Conservation (phyloP, 2,113 vertebrate species). For the Oryzias javanicus region DNA sequence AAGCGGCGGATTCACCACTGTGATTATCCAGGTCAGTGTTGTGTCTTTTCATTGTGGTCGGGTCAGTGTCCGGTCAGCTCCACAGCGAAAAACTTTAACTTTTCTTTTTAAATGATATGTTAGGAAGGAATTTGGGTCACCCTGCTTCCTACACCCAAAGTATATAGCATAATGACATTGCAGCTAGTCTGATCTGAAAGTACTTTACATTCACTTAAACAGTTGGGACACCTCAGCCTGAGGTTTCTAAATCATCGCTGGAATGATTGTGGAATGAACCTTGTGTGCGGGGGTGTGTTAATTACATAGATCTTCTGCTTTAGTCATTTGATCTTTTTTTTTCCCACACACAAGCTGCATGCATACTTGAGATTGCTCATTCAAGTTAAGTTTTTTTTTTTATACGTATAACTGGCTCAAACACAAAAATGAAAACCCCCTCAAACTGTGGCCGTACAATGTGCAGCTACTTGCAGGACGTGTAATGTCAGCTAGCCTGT, state of each 20-base stretch:
- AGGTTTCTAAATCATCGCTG: conserved; percentile 36
- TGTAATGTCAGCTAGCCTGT: conserved; percentile 57
- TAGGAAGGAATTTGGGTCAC: conserved; percentile 22
- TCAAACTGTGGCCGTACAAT: conserved; percentile 32
- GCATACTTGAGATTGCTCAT: conserved; percentile 4
- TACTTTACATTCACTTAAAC: conserved; percentile 30
- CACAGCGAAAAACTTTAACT: conserved; percentile 6
- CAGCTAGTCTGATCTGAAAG: conserved; percentile 5
- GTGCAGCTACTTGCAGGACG: conserved; percentile 68
- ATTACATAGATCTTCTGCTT: conserved; percentile 32
- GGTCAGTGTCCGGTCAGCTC: conserved; percentile 22
- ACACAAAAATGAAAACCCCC: conserved; percentile 4
- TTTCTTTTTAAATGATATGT: conserved; percentile 38
- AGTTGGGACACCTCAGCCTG: background rate
- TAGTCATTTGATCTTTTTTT: conserved; percentile 29
- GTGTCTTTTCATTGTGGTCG: conserved; percentile 28
- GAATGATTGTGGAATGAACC: conserved; percentile 38
- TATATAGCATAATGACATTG: conserved; percentile 7
- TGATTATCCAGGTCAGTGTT: conserved; percentile 89
- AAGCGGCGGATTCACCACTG: conserved; percentile 98
- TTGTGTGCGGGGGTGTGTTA: conserved; percentile 37
- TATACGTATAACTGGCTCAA: background rate
- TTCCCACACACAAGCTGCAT: conserved; percentile 32
- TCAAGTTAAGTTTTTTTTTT: conserved; percentile 14
- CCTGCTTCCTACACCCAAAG: conserved; percentile 18